Percentiles rank a stretch among this genome's conserved stretches.
Conservation (phyloP, 2,113 vertebrate species). For the Cricetomys ansorgei region DNA sequence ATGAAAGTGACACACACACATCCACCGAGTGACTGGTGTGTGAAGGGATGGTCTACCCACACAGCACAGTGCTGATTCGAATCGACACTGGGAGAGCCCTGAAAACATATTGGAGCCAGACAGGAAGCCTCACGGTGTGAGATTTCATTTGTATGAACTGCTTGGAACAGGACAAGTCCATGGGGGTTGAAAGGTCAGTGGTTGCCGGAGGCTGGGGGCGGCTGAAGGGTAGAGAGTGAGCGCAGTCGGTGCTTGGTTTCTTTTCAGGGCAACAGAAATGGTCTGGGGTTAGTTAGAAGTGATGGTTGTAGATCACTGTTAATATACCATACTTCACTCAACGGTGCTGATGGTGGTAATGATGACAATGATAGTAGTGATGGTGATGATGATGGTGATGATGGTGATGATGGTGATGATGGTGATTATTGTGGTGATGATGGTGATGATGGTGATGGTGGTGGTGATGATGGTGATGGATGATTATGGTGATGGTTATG, state of each 20-base stretch:
- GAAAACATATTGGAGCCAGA: not conserved
- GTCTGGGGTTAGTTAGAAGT: not conserved
- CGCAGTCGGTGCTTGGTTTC: not conserved
- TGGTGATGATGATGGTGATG: fast-evolving
- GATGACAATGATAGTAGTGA: fast-evolving
- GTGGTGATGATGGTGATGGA: too few relatives aligned
- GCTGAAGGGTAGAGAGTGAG: not conserved
- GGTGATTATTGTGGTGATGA: not conserved
- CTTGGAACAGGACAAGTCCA: not conserved
- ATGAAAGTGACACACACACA: not conserved
- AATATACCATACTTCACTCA: not conserved
- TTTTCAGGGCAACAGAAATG: not conserved
- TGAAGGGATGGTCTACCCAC: not conserved
- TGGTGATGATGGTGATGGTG: not conserved
- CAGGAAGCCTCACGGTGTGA: not conserved
- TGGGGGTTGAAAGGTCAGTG: not conserved
- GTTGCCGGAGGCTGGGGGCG: not conserved
- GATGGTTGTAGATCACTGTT: not conserved
- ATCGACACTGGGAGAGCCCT: not conserved
- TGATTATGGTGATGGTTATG: too few relatives aligned
- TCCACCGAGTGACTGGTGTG: not conserved
- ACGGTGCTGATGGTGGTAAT: not conserved
- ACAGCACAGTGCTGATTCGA: not conserved
- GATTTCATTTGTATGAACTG: not conserved
- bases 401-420: not conserved